Conservation (phyloP, 2,797 vertebrate species). For the Pipistrellus pygmaeus region DNA sequence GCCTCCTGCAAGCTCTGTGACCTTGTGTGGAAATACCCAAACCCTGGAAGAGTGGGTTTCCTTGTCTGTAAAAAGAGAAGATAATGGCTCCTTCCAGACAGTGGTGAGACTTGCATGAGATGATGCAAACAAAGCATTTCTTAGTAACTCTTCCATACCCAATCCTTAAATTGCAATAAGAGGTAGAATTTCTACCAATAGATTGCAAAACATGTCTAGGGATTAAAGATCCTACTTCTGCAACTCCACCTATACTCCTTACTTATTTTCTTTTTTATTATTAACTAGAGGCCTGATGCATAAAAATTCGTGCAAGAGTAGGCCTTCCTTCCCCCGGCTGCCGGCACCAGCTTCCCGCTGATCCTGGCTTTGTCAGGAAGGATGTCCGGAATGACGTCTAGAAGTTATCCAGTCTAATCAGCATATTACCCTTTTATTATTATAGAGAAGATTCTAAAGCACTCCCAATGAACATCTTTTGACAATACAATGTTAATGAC, state of each 20-base stretch:
- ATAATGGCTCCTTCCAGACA: background rate
- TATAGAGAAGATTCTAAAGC: background rate
- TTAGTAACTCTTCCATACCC: background rate
- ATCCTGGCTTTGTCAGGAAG: too few species aligned
- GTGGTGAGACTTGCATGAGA: background rate
- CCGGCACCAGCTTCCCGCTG: too few species aligned
- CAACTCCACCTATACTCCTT: background rate
- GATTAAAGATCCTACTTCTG: background rate
- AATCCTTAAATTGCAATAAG: background rate
- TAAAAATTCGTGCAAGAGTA: too few species aligned
- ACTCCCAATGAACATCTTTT: background rate
- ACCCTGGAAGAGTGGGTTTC: background rate
- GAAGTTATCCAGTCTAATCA: too few species aligned
- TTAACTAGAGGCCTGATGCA: background rate
- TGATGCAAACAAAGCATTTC: background rate
- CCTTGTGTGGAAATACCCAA: background rate
- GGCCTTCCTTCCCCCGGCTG: too few species aligned
- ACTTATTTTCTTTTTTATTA: background rate
- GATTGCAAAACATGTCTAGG: background rate
- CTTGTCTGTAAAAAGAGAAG: background rate
- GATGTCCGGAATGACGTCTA: too few species aligned
- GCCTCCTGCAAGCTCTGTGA: background rate
- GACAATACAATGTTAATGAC: conserved; percentile 11
- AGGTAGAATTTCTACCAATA: background rate
- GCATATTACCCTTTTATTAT: too few species aligned